Percentiles rank a stretch among this genome's conserved stretches.
Evolutionary conservation across 2,113 vertebrate genomes (phyloP).

Genomic region (Chamaetylas fuelleborni): DNA sequence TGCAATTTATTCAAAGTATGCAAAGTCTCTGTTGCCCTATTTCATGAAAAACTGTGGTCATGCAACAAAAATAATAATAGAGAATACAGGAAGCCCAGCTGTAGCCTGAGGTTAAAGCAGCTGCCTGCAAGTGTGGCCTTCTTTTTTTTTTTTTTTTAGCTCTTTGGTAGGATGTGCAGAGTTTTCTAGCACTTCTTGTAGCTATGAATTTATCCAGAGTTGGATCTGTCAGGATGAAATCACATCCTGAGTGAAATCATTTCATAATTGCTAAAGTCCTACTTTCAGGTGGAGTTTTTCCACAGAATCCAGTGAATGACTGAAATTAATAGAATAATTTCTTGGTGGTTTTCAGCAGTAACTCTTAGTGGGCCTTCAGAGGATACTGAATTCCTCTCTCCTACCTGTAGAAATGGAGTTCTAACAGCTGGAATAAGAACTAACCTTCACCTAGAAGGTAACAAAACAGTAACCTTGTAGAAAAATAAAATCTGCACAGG

Average conservation of each 20-base stretch:
- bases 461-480: background rate
- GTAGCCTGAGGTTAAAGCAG: background rate
- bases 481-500: background rate
- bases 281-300: background rate
- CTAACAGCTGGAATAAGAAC: conserved; percentile 18
- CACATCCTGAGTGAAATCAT: background rate
- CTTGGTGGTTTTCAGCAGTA: conserved; percentile 24
- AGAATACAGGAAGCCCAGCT: background rate
- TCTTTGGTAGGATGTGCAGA: background rate
- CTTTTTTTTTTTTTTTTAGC: background rate
- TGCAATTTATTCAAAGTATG: background rate
- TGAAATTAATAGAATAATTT: background rate
- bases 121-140: background rate
- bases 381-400: conserved; percentile 2
- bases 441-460: conserved; percentile 28
- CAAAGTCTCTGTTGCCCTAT: background rate
- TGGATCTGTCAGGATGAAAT: background rate
- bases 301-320: background rate
- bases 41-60: background rate
- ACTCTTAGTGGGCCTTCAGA: background rate
- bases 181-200: background rate
- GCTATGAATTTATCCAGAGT: background rate
- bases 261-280: background rate
- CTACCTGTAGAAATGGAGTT: conserved; percentile 4
- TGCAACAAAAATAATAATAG: background rate